Percentiles rank a stretch among this genome's conserved stretches.
Conservation (phyloP, 2,113 vertebrate species). For the Ascaphus truei region DNA sequence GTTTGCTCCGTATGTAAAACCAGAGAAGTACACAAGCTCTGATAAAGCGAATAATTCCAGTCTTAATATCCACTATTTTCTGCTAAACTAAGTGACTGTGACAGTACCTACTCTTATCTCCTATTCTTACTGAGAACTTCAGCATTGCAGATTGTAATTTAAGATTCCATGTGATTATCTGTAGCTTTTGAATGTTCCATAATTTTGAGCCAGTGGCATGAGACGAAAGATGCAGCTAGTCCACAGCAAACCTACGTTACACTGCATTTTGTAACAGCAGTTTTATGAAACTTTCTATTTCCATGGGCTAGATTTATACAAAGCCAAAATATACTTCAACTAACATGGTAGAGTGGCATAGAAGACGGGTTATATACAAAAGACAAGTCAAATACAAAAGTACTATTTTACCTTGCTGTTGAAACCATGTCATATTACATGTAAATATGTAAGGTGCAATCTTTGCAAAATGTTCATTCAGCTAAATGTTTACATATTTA, state of each 20-base stretch:
- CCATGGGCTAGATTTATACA: not conserved
- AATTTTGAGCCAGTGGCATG: not conserved
- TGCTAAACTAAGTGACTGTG: not conserved
- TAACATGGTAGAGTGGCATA: not conserved
- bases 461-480: too few relatives aligned
- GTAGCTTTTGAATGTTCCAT: too few relatives aligned
- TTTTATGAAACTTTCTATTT: not conserved
- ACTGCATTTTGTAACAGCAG: not conserved
- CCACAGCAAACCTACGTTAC: not conserved
- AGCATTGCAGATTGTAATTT: not conserved
- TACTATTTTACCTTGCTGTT: not conserved
- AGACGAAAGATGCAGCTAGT: not conserved
- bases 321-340: not conserved
- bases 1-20: too few relatives aligned
- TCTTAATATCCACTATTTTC: not conserved
- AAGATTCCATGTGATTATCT: not conserved
- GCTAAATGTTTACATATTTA: too few relatives aligned
- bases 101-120: not conserved
- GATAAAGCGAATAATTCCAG: not conserved
- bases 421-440: too few relatives aligned
- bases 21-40: too few relatives aligned
- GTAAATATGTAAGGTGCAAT: too few relatives aligned
- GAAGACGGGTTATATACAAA: not conserved
- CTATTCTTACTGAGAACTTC: not conserved
- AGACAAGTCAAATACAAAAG: not conserved